Evolutionary conservation across 2,113 vertebrate genomes (phyloP).

Genomic region (Syngnathus scovelli): DNA sequence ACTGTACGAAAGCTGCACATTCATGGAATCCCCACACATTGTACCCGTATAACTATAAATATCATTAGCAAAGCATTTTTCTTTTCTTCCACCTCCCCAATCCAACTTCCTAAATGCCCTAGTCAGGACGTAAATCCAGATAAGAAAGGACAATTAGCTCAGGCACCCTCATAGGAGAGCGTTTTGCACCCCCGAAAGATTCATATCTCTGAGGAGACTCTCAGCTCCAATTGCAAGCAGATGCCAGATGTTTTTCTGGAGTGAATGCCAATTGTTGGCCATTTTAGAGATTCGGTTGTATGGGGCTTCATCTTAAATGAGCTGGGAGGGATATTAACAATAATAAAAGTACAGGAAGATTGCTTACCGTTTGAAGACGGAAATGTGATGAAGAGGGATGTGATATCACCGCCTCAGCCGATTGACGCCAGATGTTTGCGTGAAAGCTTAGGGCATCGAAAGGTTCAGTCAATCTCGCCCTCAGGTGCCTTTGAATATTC

Average conservation of each 20-base stretch:
- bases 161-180: constrained; percentile 56
- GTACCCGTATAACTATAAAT: constrained; percentile 49
- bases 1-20: constrained; percentile 15
- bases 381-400: background rate
- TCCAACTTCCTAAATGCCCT: constrained; percentile 38
- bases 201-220: constrained; percentile 50
- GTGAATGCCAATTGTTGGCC: constrained; percentile 2
- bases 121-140: constrained; percentile 46
- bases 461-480: too few species aligned
- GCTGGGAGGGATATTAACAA: background rate
- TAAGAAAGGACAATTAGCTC: constrained; percentile 49
- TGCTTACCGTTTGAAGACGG: background rate
- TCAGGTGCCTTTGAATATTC: too few species aligned
- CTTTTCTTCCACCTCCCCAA: background rate
- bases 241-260: constrained; percentile 25
- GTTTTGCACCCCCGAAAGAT: constrained; percentile 41
- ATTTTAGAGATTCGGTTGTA: constrained; percentile 5
- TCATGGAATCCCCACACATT: constrained; percentile 21
- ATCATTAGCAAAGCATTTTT: constrained; percentile 30
- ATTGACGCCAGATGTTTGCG: too few species aligned
- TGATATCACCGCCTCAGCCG: background rate
- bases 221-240: constrained; percentile 53
- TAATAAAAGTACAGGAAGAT: background rate
- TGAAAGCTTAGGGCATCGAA: too few species aligned
- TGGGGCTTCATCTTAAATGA: background rate